Conservation (phyloP, 2,888 invertebrate species). For the Deroplatys truncata region DNA sequence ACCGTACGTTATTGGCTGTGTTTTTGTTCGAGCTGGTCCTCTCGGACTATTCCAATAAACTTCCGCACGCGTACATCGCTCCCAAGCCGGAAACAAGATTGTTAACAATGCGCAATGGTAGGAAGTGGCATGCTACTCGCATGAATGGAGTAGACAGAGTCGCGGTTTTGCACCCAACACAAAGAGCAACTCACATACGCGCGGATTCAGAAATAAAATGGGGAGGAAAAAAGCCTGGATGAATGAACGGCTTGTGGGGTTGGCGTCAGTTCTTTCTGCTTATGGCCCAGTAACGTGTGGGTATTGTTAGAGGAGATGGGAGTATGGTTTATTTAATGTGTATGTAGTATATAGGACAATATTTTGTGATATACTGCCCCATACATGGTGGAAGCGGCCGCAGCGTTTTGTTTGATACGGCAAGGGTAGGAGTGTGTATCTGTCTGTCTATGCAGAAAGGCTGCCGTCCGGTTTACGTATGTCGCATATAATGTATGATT, state of each 20-base stretch:
- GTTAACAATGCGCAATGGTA: neutral
- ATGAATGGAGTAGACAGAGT: neutral
- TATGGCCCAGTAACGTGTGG: neutral
- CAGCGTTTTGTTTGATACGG: neutral
- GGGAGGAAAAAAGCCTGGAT: neutral
- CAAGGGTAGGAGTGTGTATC: neutral
- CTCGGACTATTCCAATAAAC: neutral
- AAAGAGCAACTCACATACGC: neutral
- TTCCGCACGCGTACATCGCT: neutral
- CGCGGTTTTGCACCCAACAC: neutral
- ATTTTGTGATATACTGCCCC: neutral
- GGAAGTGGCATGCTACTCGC: neutral
- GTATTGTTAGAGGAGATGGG: neutral
- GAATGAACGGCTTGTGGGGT: neutral
- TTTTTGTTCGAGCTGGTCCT: neutral
- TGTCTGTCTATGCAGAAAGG: neutral
- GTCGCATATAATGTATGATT: neutral
- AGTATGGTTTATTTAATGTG: neutral
- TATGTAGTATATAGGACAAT: neutral
- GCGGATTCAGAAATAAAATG: neutral
- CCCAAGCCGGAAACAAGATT: neutral
- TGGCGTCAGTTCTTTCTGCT: neutral
- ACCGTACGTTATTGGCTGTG: neutral
- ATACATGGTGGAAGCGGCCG: neutral
- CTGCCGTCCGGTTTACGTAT: neutral